phyloP scores from a whole-genome alignment of 1,140 invertebrate species.

The Drosophila simulans region DNA sequence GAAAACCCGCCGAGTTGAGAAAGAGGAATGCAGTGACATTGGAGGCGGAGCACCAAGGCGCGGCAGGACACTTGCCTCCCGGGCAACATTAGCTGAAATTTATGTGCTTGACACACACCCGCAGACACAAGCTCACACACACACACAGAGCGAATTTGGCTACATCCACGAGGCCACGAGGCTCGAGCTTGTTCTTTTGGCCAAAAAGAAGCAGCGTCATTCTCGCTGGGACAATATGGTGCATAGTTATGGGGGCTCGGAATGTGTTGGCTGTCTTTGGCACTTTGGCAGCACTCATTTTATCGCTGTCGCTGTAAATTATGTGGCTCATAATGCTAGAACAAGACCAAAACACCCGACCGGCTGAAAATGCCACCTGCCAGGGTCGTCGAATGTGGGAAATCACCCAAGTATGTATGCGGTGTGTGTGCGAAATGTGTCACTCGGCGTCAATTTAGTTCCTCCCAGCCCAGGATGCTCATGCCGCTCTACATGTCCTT shows the following conservation, averaged over 20 bases:
- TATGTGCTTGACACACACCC: conserved; percentile 56
- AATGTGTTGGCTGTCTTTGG: conserved; percentile 46
- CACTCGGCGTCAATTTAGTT: conserved; percentile 41
- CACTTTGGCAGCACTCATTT: conserved; percentile 69
- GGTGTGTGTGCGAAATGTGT: conserved; percentile 42
- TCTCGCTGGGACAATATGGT: conserved; percentile 67
- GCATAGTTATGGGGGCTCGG: conserved; percentile 60
- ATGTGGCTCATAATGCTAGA: conserved; percentile 54
- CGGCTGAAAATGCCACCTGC: conserved; percentile 30
- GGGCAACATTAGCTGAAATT: conserved; percentile 51
- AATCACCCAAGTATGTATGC: conserved; percentile 7
- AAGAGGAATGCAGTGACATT: conserved; percentile 1
- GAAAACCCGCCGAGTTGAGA: conserved; percentile 4
- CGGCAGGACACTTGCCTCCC: conserved; percentile 10
- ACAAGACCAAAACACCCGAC: conserved; percentile 38
- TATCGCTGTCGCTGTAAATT: conserved; percentile 68
- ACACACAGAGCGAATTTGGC: conserved; percentile 28
- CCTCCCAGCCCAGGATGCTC: conserved; percentile 1
- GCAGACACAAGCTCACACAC: conserved; percentile 15
- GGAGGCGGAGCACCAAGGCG: background rate
- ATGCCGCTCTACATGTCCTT: conserved; percentile 25
- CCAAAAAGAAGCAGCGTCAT: conserved; percentile 30
- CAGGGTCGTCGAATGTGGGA: conserved; percentile 43
- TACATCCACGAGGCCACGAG: background rate
- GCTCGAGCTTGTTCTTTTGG: conserved; percentile 31